These are phyloP conservation scores for Metacarcinus magister DNA, from an alignment of 2,888 invertebrate genomes.

Conservation along the genomic window DNA sequence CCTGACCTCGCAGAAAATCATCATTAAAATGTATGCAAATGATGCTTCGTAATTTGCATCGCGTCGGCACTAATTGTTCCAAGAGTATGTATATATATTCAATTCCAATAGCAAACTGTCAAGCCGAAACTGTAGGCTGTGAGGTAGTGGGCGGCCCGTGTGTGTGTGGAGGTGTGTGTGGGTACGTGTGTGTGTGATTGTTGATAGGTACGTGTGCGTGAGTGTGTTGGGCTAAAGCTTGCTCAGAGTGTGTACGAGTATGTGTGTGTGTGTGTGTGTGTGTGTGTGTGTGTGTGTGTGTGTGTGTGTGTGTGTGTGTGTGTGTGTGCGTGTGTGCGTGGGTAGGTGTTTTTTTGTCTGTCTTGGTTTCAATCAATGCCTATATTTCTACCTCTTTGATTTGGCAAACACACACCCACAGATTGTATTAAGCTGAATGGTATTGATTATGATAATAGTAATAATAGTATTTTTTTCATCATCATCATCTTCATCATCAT, in stretches of 20 bases:
- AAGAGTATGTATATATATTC: neutral
- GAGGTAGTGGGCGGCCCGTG: neutral
- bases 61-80: slow-evolving; percentile 21
- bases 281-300: neutral
- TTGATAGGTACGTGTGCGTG: neutral
- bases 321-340: neutral
- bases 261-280: neutral
- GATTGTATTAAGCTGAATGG: neutral
- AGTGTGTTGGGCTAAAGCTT: neutral
- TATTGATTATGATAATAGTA: too few relatives aligned
- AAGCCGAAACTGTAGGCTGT: neutral
- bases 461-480: too few relatives aligned
- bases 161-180: neutral
- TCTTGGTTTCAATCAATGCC: neutral
- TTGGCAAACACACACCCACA: neutral
- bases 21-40: slow-evolving; percentile 26
- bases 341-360: neutral
- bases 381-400: neutral
- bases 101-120: slow-evolving; percentile 36
- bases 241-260: neutral
- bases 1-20: slow-evolving; percentile 16
- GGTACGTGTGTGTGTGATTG: neutral
- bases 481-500: too few relatives aligned
- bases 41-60: neutral
- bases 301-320: neutral